These are phyloP conservation scores for Thereva unica DNA, from an alignment of 2,888 invertebrate genomes.

Conservation along the genomic window DNA sequence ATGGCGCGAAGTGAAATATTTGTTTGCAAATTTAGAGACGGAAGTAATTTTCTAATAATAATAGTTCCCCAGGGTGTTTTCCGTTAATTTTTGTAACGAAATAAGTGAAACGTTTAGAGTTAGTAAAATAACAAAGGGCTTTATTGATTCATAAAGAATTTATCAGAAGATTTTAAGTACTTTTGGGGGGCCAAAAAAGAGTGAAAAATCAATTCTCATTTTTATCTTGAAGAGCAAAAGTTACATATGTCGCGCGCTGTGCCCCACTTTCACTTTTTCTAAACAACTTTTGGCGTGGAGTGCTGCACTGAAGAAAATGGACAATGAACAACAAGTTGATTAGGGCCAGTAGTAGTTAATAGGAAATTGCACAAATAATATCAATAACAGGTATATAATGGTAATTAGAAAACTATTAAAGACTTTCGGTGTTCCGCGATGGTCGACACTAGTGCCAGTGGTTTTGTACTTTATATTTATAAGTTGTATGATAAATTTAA, in stretches of 20 bases:
- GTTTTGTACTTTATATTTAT: slow-evolving; percentile 63
- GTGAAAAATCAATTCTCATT: slow-evolving; percentile 27
- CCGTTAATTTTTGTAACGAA: too few relatives aligned
- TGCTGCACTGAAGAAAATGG: too few relatives aligned
- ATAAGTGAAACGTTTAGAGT: too few relatives aligned
- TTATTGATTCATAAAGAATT: too few relatives aligned
- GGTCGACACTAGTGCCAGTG: slow-evolving; percentile 63
- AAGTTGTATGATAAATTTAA: slow-evolving; percentile 60
- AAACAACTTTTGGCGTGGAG: background rate
- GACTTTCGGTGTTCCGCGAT: slow-evolving; percentile 56
- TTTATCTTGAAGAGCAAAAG: too few relatives aligned
- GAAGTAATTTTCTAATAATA: too few relatives aligned
- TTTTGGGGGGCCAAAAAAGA: background rate
- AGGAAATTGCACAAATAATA: background rate
- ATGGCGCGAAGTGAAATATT: too few relatives aligned
- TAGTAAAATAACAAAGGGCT: background rate
- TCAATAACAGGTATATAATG: slow-evolving; percentile 45
- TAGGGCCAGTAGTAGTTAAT: too few relatives aligned
- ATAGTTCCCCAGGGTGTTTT: too few relatives aligned
- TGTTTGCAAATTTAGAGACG: too few relatives aligned
- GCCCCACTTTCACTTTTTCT: slow-evolving; percentile 31
- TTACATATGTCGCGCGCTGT: background rate
- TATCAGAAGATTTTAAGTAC: background rate
- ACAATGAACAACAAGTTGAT: too few relatives aligned
- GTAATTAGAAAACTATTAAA: slow-evolving; percentile 54